phyloP scores from a whole-genome alignment of 2,113 vertebrate genomes.

The Tursiops truncatus region DNA sequence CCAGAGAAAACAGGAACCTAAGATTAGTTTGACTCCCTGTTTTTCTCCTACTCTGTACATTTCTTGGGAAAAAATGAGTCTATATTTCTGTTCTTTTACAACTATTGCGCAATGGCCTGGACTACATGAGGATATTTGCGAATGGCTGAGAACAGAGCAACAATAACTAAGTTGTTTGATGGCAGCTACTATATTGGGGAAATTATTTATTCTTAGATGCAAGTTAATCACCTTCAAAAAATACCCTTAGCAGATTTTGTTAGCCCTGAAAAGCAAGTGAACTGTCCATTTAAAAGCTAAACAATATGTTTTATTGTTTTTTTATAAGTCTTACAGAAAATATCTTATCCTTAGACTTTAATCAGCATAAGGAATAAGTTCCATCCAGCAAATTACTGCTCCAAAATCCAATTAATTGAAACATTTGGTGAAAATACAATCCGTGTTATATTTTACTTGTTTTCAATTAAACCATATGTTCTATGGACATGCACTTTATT shows the following conservation, averaged over 20 bases:
- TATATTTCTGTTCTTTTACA: neutral
- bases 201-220: neutral
- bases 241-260: neutral
- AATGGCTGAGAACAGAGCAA: neutral
- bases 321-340: neutral
- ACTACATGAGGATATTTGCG: neutral
- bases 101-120: neutral
- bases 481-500: neutral
- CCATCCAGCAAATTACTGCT: neutral
- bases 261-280: neutral
- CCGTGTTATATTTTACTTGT: constrained; percentile 5
- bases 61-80: neutral
- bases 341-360: neutral
- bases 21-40: neutral
- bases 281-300: constrained; percentile 1
- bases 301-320: neutral
- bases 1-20: neutral
- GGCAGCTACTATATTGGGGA: neutral
- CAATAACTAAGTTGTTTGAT: neutral
- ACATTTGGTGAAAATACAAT: neutral
- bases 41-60: neutral
- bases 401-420: constrained; percentile 4
- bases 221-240: constrained; percentile 12
- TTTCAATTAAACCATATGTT: constrained; percentile 33
- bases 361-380: neutral